Percentiles rank a stretch among this genome's conserved stretches.
These are phyloP conservation scores for Raphicerus campestris DNA, from an alignment of 2,113 vertebrate species.

Conservation along the genomic window DNA sequence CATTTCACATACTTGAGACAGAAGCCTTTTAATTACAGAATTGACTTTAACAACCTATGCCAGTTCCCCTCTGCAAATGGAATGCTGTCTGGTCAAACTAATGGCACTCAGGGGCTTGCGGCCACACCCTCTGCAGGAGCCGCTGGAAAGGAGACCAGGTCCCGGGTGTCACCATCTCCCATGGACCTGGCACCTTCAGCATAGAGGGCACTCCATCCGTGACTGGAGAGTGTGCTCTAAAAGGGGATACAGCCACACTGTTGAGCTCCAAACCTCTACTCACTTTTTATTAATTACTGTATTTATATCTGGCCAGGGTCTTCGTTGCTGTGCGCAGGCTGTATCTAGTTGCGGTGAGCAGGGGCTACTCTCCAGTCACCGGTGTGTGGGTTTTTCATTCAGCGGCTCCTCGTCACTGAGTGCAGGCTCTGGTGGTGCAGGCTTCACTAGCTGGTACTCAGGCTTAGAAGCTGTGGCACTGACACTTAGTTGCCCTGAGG, in stretches of 20 bases:
- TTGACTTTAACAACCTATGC: not conserved
- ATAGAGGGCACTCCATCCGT: not conserved
- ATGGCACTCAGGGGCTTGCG: not conserved
- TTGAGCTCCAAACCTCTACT: not conserved
- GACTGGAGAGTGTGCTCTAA: not conserved
- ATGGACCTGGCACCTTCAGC: not conserved
- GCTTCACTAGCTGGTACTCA: not conserved
- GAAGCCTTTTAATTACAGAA: not conserved
- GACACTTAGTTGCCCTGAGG: not conserved
- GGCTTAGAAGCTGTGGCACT: not conserved
- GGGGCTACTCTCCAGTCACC: not conserved
- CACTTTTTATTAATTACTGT: not conserved
- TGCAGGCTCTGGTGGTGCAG: not conserved
- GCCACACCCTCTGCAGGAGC: not conserved
- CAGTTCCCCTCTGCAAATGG: not conserved
- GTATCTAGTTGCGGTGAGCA: not conserved
- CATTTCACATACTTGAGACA: not conserved
- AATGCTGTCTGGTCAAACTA: not conserved
- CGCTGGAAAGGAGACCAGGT: not conserved
- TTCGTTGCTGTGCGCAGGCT: accelerated
- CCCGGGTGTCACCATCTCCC: not conserved
- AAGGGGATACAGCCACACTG: not conserved
- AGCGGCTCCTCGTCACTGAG: not conserved
- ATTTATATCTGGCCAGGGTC: not conserved
- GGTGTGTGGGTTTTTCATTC: not conserved